These are phyloP conservation scores for Stegostoma tigrinum DNA, from an alignment of 2,113 vertebrate species.

Conservation along the genomic window DNA sequence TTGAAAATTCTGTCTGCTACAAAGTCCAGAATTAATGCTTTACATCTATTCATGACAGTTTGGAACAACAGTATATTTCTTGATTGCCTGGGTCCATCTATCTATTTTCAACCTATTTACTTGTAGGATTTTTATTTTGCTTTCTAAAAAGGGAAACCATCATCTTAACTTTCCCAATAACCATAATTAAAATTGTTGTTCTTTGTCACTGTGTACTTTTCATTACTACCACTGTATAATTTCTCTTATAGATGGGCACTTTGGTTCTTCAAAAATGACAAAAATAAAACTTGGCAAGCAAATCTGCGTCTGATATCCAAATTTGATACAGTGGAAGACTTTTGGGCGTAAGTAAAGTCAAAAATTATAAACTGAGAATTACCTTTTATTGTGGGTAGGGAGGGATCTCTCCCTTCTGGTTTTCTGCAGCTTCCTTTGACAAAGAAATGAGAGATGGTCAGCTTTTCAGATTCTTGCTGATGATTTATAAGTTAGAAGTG, in stretches of 20 bases:
- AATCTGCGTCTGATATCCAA: constrained; percentile 96
- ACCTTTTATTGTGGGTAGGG: not conserved
- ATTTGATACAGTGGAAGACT: constrained; percentile 96
- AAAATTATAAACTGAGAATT: not conserved
- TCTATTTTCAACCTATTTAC: not conserved
- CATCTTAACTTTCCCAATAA: too few relatives aligned
- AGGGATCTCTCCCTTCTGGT: not conserved
- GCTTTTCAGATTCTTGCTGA: not conserved
- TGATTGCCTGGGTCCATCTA: not conserved
- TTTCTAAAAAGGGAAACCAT: not conserved
- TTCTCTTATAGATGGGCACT: constrained; percentile 82
- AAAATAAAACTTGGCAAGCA: constrained; percentile 98
- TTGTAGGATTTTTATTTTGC: not conserved
- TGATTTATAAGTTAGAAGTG: not conserved
- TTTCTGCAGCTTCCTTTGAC: not conserved
- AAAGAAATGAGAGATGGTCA: not conserved
- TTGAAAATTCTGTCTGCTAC: not conserved
- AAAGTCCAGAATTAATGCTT: not conserved
- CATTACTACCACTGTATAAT: constrained; percentile 6
- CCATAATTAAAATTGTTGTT: not conserved
- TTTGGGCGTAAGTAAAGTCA: constrained; percentile 88
- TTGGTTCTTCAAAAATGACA: constrained; percentile 99
- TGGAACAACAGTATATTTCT: not conserved
- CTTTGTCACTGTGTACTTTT: not conserved
- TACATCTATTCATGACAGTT: not conserved